phyloP scores from a whole-genome alignment of 2,797 vertebrate species.

The Macropus fuliginosus region DNA sequence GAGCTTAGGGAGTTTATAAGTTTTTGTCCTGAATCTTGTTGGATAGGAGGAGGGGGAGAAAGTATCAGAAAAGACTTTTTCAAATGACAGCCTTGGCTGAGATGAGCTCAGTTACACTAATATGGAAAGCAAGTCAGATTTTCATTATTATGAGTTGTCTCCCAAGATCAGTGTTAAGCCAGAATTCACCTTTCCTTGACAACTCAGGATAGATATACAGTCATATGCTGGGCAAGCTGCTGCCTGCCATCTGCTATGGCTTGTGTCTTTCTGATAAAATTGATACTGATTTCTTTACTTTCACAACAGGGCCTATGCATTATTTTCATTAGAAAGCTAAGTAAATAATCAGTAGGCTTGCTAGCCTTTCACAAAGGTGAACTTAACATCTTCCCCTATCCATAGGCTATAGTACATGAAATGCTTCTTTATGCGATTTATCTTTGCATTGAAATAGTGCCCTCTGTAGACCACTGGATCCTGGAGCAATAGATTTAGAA shows the following conservation, averaged over 20 bases:
- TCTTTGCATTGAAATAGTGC: neutral
- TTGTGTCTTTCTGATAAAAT: neutral
- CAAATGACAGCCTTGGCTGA: constrained; percentile 9
- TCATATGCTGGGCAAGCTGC: neutral
- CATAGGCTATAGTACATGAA: neutral
- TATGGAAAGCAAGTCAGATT: neutral
- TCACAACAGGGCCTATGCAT: neutral
- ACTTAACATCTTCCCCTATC: neutral
- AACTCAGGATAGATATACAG: neutral
- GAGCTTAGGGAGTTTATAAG: neutral
- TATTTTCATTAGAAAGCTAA: neutral
- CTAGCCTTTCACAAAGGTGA: neutral
- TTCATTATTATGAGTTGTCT: neutral
- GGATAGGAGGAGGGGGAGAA: neutral
- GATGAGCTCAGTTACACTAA: constrained; percentile 8
- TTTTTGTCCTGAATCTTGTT: constrained; percentile 24
- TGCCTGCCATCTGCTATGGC: neutral
- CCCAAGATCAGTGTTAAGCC: neutral
- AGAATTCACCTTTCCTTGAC: neutral
- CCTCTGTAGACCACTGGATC: neutral
- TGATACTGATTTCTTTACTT: neutral
- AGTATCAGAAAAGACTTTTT: neutral
- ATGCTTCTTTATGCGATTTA: neutral
- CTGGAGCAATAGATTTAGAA: neutral
- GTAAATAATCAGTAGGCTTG: neutral